Base-by-base conservation (phyloP, 2,113 vertebrate genomes). In the Burhinus bistriatus region DNA sequence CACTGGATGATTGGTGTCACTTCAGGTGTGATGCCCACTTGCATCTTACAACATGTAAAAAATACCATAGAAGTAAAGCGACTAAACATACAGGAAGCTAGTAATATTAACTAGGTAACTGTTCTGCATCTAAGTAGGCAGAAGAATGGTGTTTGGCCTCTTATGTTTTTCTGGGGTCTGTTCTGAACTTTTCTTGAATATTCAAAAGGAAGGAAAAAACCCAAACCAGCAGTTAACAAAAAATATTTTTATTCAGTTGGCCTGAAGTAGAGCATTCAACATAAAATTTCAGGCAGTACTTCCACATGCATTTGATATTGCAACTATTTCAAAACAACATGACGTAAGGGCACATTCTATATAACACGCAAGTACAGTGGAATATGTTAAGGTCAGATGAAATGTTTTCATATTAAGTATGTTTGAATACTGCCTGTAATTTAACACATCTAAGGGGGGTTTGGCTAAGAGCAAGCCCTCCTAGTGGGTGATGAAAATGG, bases 381-480 rank as follows among this genome's bases (percentile, higher is more conserved):
- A 18, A 36, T 40, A 26, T 9, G 26, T 65, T 73, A 36, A 1
- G 21, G 19, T 44, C 36, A 55, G 12, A 38, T 36, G 22, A 42
- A 78, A 26, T 75, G 21, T 84, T 76, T 81, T 76, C 11, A 29
- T 64, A 17, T 15, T 42, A 40, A 54, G 17, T 22, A 20, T 64
- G 29, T 70, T 77, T 79, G 55, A 77, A 61, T 81, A 36, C 16
- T 77, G 27, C 22, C 17, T 70, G 32, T 64, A 83, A 58, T 38
- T 15, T 70, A 58, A 61, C 15, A 6, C 1, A 2, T 58, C 65
- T 44, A 8, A 36, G 15, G 11, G 15, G 17, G 16, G 2, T 0
- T 25, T 88, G 69, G 38, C 47, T 32, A 36, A 76, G 38, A 79
- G 30, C 8, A 80, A 30, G 47, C 27, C 58, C 17, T 90, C 9